Evolutionary conservation across 2,888 invertebrate genomes (phyloP), one percentile per base, ranked within the genome.

Genomic region (Eucriotettix oculatus): DNA sequence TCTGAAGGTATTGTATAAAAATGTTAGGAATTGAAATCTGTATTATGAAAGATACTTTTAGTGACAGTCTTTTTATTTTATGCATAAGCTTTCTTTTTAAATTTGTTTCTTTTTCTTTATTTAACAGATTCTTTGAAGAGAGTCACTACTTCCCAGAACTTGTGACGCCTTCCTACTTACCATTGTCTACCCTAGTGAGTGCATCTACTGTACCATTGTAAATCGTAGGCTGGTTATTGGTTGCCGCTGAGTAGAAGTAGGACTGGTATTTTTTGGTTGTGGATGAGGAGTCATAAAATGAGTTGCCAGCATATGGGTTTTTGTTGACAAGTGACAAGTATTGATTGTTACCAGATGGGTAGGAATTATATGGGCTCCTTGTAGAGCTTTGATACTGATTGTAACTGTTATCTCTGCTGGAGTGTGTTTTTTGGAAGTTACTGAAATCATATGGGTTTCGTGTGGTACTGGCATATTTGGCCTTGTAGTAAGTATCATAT

Each of bases 401-500:
- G 12, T 48, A 14, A 48, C 29, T 29, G 29, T 29, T 29, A 2
- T 29, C 29, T 29, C 29, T 29, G 29, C 29, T 29, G 3, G 29
- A 29, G 2, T 29, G 29, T 29, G 29, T 29, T 7, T 29, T 29
- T 29, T 48, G 14, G 12, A n/a, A 14, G 58, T 61, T 54, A 59
- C 58, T 61, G 16, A 58, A 57, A 43, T 60, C 59, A 29, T 56
- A 60, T 10, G 60, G 62, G 42, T 58, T 62, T 29, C 56, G 60
- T 53, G 62, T 60, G 11, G 62, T 62, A n/a, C 52, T 17, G 10
- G 42, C 16, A 11, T 57, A 55, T 16, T 55, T 52, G 17, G 68
- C 66, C 60, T 68, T 69, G 57, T 65, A 66, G 64, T 65, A 66
- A 58, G 65, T 41, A n/a, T 16, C 16, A n/a, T 55, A 68, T 52